These are phyloP conservation scores for Coremacera marginata DNA, from an alignment of 2,888 invertebrate species.

Conservation along the genomic window DNA sequence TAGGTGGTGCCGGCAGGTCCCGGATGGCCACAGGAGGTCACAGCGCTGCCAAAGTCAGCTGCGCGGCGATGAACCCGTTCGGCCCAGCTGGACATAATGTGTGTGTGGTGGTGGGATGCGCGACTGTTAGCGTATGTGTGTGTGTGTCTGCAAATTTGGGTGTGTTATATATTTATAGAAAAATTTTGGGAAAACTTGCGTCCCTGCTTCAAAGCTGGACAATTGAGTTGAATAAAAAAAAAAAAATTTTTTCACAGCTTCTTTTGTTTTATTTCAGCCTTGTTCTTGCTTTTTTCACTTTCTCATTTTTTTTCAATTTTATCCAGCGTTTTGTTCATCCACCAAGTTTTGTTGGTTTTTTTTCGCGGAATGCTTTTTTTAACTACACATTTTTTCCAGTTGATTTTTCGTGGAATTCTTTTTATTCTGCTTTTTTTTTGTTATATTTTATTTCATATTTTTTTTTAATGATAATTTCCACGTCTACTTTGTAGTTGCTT, in stretches of 20 bases:
- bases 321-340: neutral
- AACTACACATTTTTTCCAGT: conserved; percentile 28
- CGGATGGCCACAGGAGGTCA: conserved; percentile 91
- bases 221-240: neutral
- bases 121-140: neutral
- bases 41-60: conserved; percentile 90
- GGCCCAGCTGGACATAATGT: conserved; percentile 88
- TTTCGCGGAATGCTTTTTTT: conserved; percentile 31
- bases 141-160: neutral
- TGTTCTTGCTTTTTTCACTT: neutral
- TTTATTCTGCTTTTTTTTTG: conserved; percentile 9
- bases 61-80: conserved; percentile 92
- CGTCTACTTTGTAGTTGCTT: neutral
- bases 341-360: neutral
- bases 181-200: conserved; percentile 16
- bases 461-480: conserved; percentile 24
- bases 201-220: neutral
- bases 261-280: neutral
- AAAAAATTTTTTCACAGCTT: conserved; percentile 17
- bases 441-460: neutral
- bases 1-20: conserved; percentile 76
- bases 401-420: conserved; percentile 17
- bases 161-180: neutral
- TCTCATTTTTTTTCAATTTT: conserved; percentile 7
- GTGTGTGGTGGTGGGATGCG: neutral